These are phyloP conservation scores for Promerops cafer DNA, from an alignment of 2,113 vertebrate genomes.

Conservation along the genomic window DNA sequence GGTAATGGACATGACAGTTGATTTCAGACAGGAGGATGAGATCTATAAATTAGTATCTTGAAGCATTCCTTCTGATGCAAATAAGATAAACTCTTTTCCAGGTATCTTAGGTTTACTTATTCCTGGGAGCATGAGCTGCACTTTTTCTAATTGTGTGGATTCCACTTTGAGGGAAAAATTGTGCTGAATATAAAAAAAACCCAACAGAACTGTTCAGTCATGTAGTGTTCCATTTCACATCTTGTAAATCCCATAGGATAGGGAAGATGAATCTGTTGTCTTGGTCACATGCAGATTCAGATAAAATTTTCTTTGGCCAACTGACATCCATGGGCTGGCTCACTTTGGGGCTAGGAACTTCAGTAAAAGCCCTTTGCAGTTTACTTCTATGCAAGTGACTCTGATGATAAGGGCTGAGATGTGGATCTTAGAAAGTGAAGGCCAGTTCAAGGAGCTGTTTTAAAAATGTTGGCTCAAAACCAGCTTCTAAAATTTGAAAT, in stretches of 20 bases:
- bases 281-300: neutral
- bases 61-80: neutral
- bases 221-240: neutral
- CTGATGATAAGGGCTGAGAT: neutral
- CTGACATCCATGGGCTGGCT: neutral
- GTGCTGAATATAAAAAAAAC: neutral
- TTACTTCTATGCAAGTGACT: neutral
- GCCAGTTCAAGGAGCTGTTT: neutral
- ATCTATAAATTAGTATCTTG: neutral
- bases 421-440: neutral
- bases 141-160: neutral
- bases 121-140: neutral
- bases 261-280: neutral
- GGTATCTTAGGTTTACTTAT: neutral
- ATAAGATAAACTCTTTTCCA: neutral
- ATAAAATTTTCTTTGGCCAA: neutral
- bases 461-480: neutral
- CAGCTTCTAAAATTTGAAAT: neutral
- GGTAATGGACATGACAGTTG: neutral
- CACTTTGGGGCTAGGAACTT: neutral
- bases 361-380: neutral
- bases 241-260: neutral
- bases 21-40: neutral
- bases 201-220: neutral
- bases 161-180: neutral